phyloP scores from a whole-genome alignment of 2,797 vertebrate genomes.

The Neosilurus mollespiculum region DNA sequence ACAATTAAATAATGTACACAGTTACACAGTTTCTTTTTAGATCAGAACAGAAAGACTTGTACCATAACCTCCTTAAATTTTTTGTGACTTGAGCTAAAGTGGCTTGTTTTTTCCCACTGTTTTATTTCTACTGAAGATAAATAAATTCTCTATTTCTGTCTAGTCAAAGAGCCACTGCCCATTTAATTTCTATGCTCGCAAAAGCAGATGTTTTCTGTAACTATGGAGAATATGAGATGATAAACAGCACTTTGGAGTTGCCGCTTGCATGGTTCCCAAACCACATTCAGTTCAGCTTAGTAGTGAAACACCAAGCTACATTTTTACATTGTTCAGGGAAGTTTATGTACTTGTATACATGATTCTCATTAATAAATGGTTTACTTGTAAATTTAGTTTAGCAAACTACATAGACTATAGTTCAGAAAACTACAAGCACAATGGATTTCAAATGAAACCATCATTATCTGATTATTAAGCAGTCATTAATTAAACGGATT shows the following conservation, averaged over 20 bases:
- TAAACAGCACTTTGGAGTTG: slow-evolving; percentile 35
- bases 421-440: no score
- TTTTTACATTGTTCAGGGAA: neutral
- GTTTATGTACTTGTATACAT: neutral
- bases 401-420: neutral
- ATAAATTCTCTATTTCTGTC: slow-evolving; percentile 44
- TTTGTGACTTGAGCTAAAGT: neutral
- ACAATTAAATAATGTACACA: neutral
- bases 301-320: neutral
- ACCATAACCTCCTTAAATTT: neutral
- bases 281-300: slow-evolving; percentile 29
- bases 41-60: neutral
- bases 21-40: neutral
- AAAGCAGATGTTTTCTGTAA: slow-evolving; percentile 49
- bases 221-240: slow-evolving; percentile 29
- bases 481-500: no score
- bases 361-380: neutral
- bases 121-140: slow-evolving; percentile 1
- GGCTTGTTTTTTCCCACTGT: neutral
- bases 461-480: no score
- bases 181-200: slow-evolving; percentile 51
- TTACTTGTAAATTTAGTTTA: neutral
- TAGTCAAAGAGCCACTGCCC: slow-evolving; percentile 38
- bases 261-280: slow-evolving; percentile 19
- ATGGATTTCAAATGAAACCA: no score